These are phyloP conservation scores for Priocnemis perturbator DNA, from an alignment of 2,888 invertebrate genomes.

Conservation along the genomic window DNA sequence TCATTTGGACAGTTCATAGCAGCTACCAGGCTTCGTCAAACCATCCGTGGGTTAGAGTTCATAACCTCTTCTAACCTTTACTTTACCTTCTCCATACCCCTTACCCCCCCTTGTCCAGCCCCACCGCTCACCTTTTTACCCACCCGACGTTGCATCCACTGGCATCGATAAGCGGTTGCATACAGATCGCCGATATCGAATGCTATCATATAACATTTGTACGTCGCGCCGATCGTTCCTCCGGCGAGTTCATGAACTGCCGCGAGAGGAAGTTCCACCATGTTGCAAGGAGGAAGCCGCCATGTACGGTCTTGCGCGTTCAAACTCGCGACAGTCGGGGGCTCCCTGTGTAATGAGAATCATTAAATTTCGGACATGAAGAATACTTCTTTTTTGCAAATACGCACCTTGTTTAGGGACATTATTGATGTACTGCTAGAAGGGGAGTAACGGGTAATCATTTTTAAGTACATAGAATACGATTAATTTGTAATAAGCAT, in stretches of 20 bases:
- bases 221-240: conserved; percentile 24
- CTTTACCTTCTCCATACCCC: conserved; percentile 62
- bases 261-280: conserved; percentile 26
- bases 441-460: too few species aligned
- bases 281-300: conserved; percentile 22
- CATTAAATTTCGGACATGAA: too few species aligned
- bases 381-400: too few species aligned
- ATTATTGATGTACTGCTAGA: too few species aligned
- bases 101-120: conserved; percentile 48
- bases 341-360: too few species aligned
- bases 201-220: conserved; percentile 23
- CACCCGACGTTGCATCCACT: conserved; percentile 48
- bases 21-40: conserved; percentile 57
- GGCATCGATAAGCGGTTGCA: conserved; percentile 39
- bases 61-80: conserved; percentile 70
- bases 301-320: background rate
- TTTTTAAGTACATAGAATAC: too few species aligned
- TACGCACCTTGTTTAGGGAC: too few species aligned
- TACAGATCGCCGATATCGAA: conserved; percentile 34
- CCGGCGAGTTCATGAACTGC: conserved; percentile 32
- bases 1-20: conserved; percentile 59
- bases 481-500: too few species aligned
- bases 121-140: conserved; percentile 52
- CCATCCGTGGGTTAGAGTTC: conserved; percentile 65
- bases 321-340: too few species aligned